Percentiles rank a stretch among this genome's conserved stretches.
Conservation (phyloP, 2,888 invertebrate species). For the Rhamphomyia laevipes region DNA sequence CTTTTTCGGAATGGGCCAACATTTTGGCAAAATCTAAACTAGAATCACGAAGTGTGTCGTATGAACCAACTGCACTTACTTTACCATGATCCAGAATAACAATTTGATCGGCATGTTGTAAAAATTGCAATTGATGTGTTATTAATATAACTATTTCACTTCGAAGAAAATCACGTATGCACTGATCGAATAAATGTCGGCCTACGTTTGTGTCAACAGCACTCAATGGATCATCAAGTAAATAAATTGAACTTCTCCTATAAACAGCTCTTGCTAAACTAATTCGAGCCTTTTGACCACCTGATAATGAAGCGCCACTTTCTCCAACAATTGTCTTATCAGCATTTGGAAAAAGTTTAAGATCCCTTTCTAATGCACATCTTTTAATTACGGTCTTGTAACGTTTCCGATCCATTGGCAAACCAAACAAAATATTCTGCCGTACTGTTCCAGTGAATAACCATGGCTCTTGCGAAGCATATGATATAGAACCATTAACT, state of each 20-base stretch:
- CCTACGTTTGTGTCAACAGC: slow-evolving; percentile 91
- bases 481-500: slow-evolving; percentile 51
- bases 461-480: slow-evolving; percentile 80
- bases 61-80: slow-evolving; percentile 49
- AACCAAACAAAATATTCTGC: slow-evolving; percentile 50
- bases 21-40: slow-evolving; percentile 69
- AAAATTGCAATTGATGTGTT: slow-evolving; percentile 75
- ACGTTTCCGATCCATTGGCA: slow-evolving; percentile 46
- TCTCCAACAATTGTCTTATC: slow-evolving; percentile 63
- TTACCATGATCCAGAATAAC: slow-evolving; percentile 35
- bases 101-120: slow-evolving; percentile 51
- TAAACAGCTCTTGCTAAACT: slow-evolving; percentile 81
- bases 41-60: slow-evolving; percentile 55
- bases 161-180: slow-evolving; percentile 40
- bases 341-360: slow-evolving; percentile 45
- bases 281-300: slow-evolving; percentile 80
- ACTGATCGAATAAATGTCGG: slow-evolving; percentile 67
- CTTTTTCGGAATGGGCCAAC: slow-evolving; percentile 43
- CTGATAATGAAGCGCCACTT: slow-evolving; percentile 70
- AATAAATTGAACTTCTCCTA: slow-evolving; percentile 72
- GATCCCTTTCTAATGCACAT: slow-evolving; percentile 43
- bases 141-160: slow-evolving; percentile 64
- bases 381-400: slow-evolving; percentile 42
- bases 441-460: slow-evolving; percentile 56
- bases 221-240: slow-evolving; percentile 83